These are phyloP conservation scores for Drosophila littoralis DNA, from an alignment of 1,140 invertebrate genomes.

Conservation along the genomic window DNA sequence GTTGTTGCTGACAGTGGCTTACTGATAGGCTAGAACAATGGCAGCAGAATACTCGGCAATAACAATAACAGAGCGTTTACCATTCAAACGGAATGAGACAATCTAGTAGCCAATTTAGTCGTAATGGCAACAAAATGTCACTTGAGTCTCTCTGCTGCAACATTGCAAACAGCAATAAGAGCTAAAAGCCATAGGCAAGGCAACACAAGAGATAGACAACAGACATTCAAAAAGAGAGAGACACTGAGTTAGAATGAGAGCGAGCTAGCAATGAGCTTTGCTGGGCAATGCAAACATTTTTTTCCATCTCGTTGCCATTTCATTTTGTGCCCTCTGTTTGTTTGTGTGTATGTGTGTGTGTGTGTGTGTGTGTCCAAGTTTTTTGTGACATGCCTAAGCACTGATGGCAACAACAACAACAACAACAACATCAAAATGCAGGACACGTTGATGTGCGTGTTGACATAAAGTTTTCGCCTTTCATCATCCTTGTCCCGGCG, in stretches of 20 bases:
- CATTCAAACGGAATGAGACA: slow-evolving; percentile 70
- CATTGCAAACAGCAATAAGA: slow-evolving; percentile 51
- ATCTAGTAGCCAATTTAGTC: slow-evolving; percentile 76
- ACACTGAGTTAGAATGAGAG: background rate
- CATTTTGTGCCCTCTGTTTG: slow-evolving; percentile 31
- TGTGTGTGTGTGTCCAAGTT: slow-evolving; percentile 7
- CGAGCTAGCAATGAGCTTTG: slow-evolving; percentile 11
- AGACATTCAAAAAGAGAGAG: background rate
- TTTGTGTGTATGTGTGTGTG: background rate
- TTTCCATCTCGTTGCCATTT: slow-evolving; percentile 57
- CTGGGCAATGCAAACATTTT: slow-evolving; percentile 51
- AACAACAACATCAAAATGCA: slow-evolving; percentile 7
- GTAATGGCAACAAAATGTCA: slow-evolving; percentile 78
- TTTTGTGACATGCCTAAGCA: slow-evolving; percentile 30
- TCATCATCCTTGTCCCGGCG: slow-evolving; percentile 11
- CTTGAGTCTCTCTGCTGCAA: slow-evolving; percentile 40
- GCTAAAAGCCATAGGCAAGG: background rate
- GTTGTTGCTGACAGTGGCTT: slow-evolving; percentile 26
- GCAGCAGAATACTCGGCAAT: slow-evolving; percentile 45
- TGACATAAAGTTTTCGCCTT: slow-evolving; percentile 41
- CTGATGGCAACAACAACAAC: slow-evolving; percentile 20
- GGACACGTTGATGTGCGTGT: slow-evolving; percentile 37
- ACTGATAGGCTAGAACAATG: slow-evolving; percentile 22
- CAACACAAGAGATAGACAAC: background rate
- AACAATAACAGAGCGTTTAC: slow-evolving; percentile 80